Base-by-base conservation (phyloP, 2,797 vertebrate genomes). In the Lepus oiostolus region DNA sequence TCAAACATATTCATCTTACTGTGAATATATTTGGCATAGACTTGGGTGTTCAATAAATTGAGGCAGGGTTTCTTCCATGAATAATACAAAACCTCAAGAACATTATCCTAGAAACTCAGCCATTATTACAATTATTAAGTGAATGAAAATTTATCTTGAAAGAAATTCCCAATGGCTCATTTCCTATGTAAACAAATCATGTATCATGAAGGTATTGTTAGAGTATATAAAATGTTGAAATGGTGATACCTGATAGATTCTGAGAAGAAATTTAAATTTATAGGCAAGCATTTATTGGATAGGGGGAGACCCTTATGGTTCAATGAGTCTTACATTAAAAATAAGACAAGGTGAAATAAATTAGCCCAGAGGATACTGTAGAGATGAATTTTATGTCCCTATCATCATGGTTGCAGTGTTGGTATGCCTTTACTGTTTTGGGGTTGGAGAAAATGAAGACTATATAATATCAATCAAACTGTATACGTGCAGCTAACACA, bases 121-220 rank as follows among this genome's bases (percentile, higher is more conserved):
- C 58, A 42, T 60, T n/a, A 74, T 93, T 77, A 82, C 83, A 93
- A 96, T 95, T 92, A 94, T 95, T 96, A 75, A 93, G 63, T 82
- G 65, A 32, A 10, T 7, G 80, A 95, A 93, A 97, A 9, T 2
- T 93, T 96, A 11, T 87, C 32, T 74, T 75, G 79, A 94, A 97
- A 97, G 74, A 3, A 85, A 91, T 16, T 91, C 54, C 3, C 93
- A 58, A 54, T 94, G 90, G 17, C 92, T 97, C 32, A 22, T 95
- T 97, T 97, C 24, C 4, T 96, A 72, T 96, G 95, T 97, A 95
- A 98, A 97, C n/a, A 93, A 95, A 95, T 30, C 1, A 0, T 63
- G 2, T 93, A 42, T 93, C 90, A 91, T 95, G 67, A 95, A 96
- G 80, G 22, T 90, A 94, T 95, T 93, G 95, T 97, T 94, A 95